phyloP scores from a whole-genome alignment of 2,113 vertebrate genomes.

The Caranx ignobilis region DNA sequence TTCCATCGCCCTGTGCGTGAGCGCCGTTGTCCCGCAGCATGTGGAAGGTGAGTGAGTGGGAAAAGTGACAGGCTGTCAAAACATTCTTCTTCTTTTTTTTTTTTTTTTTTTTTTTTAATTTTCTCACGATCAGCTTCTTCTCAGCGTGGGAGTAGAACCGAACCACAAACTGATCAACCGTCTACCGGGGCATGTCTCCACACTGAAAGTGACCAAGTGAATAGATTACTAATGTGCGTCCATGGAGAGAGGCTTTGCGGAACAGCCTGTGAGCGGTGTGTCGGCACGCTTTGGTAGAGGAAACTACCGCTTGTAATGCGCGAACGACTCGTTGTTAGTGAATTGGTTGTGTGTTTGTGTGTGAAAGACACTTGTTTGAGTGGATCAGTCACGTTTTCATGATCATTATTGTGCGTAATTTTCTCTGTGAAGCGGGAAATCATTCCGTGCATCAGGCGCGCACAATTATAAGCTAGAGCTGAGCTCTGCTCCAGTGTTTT shows the following conservation, averaged over 20 bases:
- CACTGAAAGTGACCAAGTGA: constrained; percentile 3
- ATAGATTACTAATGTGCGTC: constrained; percentile 2
- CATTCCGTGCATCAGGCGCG: constrained; percentile 14
- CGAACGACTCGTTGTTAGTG: constrained; percentile 24
- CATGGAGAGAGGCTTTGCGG: constrained; percentile 3
- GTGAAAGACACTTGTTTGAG: constrained; percentile 54
- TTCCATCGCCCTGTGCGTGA: constrained; percentile 78
- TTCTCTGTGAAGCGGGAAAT: not conserved
- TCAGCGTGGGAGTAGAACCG: constrained; percentile 7
- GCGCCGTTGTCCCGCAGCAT: constrained; percentile 82
- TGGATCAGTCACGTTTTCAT: not conserved
- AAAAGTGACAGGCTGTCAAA: constrained; percentile 49
- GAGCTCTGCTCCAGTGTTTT: constrained; percentile 34
- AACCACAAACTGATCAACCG: not conserved
- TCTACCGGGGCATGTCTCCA: not conserved
- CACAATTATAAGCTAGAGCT: constrained; percentile 20
- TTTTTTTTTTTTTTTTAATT: not conserved
- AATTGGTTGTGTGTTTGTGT: constrained; percentile 25
- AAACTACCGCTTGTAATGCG: not conserved
- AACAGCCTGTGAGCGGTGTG: not conserved
- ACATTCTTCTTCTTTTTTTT: not conserved
- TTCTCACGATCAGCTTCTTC: not conserved
- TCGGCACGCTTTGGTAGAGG: not conserved
- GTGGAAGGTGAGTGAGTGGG: constrained; percentile 81
- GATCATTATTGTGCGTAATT: constrained; percentile 22